Conservation (phyloP, 2,888 invertebrate genomes). For the Pachydiplax longipennis region DNA sequence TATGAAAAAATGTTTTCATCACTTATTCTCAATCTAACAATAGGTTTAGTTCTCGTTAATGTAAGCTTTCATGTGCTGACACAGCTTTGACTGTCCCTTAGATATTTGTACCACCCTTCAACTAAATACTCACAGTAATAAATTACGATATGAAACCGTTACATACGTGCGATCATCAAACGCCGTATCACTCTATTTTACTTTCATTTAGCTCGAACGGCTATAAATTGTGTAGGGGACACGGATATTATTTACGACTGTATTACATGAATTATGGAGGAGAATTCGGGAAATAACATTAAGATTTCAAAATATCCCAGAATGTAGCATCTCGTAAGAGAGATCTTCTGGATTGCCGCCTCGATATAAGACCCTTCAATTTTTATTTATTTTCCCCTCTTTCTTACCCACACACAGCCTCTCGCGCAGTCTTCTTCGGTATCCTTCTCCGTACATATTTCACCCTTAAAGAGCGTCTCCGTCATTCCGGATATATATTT, state of each 20-base stretch:
- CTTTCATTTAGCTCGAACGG: background rate
- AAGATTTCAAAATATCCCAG: background rate
- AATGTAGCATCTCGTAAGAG: background rate
- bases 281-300: background rate
- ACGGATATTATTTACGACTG: background rate
- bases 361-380: background rate
- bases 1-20: no score
- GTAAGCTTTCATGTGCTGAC: no score
- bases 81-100: no score
- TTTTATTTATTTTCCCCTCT: background rate
- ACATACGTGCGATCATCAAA: background rate
- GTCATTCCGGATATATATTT: background rate
- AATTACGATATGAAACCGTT: background rate
- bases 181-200: background rate
- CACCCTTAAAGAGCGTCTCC: background rate
- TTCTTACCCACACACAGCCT: background rate
- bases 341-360: background rate
- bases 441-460: background rate
- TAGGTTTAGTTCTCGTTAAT: no score
- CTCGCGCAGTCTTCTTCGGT: background rate
- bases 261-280: background rate
- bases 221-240: background rate
- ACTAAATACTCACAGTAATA: no score
- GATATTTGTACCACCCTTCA: no score
- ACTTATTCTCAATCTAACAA: no score